These are phyloP conservation scores for Meandrusa payeni DNA, from an alignment of 2,888 invertebrate genomes.

Conservation along the genomic window DNA sequence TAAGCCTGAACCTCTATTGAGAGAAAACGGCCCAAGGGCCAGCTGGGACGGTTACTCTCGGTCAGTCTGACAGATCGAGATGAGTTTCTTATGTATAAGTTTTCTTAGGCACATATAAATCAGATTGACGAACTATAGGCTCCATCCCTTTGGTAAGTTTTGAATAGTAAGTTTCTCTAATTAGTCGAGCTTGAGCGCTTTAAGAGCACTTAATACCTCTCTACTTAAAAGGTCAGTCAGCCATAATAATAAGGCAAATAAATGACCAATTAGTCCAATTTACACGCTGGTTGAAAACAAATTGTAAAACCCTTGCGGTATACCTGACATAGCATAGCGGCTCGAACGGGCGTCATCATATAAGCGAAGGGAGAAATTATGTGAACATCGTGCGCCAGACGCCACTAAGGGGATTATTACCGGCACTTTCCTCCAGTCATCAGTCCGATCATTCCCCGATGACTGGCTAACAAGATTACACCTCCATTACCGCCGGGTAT, in stretches of 20 bases:
- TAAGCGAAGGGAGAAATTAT: conserved; percentile 6
- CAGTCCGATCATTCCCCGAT: conserved; percentile 59
- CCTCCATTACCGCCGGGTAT: conserved; percentile 47
- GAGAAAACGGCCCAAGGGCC: too few relatives aligned
- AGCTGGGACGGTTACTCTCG: too few relatives aligned
- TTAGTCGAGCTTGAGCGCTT: too few relatives aligned
- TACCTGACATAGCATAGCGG: conserved; percentile 11
- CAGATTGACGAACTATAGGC: too few relatives aligned
- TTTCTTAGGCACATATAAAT: too few relatives aligned
- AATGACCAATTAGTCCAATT: conserved; percentile 13
- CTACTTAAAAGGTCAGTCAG: too few relatives aligned
- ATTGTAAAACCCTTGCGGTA: background rate
- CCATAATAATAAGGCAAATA: conserved; percentile 5
- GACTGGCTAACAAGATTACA: conserved; percentile 59
- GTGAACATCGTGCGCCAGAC: conserved; percentile 20
- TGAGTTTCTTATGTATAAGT: too few relatives aligned
- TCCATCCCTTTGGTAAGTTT: too few relatives aligned
- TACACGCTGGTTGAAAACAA: conserved; percentile 1
- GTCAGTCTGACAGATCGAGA: too few relatives aligned
- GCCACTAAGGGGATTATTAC: conserved; percentile 54
- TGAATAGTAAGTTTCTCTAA: too few relatives aligned
- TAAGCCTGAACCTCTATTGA: too few relatives aligned
- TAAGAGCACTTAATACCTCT: too few relatives aligned
- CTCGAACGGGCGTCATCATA: conserved; percentile 6
- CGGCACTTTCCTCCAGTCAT: conserved; percentile 54